Conservation (phyloP, 2,797 vertebrate genomes). For the Eulemur mongoz region DNA sequence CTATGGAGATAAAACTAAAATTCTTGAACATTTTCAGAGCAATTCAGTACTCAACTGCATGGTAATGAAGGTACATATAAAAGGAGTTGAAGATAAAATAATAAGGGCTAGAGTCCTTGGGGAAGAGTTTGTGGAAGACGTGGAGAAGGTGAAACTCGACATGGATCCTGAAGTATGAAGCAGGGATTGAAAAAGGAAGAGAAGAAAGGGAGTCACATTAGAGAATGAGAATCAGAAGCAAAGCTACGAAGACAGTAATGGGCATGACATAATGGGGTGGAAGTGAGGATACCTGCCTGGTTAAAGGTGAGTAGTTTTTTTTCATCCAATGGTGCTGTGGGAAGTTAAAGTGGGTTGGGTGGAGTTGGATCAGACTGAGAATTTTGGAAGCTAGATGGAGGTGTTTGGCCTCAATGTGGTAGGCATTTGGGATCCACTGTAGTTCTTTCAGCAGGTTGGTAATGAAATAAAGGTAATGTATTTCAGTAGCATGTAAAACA, state of each 20-base stretch:
- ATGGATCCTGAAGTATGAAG: background rate
- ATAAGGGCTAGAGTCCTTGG: background rate
- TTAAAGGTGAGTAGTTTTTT: background rate
- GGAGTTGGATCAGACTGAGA: background rate
- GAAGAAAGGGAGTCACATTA: background rate
- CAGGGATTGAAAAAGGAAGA: background rate
- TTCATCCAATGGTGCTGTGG: background rate
- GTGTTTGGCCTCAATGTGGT: background rate
- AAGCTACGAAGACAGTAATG: background rate
- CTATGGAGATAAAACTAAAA: slow-evolving; percentile 34
- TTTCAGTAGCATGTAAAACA: slow-evolving; percentile 8
- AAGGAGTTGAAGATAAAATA: slow-evolving; percentile 8
- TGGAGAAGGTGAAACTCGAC: background rate
- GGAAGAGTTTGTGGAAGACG: background rate
- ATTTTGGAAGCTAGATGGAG: background rate
- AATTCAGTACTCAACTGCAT: background rate
- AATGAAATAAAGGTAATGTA: background rate
- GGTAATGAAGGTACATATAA: background rate
- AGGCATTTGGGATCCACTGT: background rate
- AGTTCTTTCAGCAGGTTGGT: background rate
- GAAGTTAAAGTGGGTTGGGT: background rate
- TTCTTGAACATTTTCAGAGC: slow-evolving; percentile 22
- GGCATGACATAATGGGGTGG: background rate
- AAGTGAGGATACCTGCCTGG: background rate
- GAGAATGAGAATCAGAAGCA: slow-evolving; percentile 22